Evolutionary conservation across 2,797 vertebrate species (phyloP).

Genomic region (Falco rusticolus): DNA sequence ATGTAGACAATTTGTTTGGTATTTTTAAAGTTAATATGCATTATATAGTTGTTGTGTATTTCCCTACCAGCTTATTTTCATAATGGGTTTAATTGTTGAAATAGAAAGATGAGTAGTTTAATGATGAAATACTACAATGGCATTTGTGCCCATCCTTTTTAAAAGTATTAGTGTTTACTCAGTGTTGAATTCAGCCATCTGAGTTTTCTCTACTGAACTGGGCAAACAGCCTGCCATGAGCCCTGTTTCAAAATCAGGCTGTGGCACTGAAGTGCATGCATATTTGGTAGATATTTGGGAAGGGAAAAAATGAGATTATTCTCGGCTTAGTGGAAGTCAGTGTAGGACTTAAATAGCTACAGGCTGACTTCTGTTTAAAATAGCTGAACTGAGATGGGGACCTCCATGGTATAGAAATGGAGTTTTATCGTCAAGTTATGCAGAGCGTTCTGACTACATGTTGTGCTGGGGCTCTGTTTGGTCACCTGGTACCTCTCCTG

Average conservation of each 20-base stretch:
- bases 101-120: neutral
- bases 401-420: neutral
- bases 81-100: neutral
- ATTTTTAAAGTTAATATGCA: neutral
- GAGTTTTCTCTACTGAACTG: neutral
- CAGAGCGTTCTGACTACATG: neutral
- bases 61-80: neutral
- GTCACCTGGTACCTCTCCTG: neutral
- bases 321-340: neutral
- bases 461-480: neutral
- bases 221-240: neutral
- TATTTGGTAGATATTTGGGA: neutral
- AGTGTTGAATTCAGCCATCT: constrained; percentile 12
- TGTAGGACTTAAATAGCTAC: neutral
- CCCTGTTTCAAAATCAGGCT: neutral
- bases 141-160: neutral
- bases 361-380: no score
- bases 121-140: neutral
- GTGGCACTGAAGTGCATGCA: neutral
- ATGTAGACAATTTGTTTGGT: neutral
- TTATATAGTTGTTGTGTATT: constrained; percentile 5
- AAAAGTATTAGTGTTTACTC: neutral
- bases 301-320: neutral
- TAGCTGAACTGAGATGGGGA: neutral
- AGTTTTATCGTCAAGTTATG: neutral